phyloP scores from a whole-genome alignment of 2,797 vertebrate genomes.

The Morus bassanus region DNA sequence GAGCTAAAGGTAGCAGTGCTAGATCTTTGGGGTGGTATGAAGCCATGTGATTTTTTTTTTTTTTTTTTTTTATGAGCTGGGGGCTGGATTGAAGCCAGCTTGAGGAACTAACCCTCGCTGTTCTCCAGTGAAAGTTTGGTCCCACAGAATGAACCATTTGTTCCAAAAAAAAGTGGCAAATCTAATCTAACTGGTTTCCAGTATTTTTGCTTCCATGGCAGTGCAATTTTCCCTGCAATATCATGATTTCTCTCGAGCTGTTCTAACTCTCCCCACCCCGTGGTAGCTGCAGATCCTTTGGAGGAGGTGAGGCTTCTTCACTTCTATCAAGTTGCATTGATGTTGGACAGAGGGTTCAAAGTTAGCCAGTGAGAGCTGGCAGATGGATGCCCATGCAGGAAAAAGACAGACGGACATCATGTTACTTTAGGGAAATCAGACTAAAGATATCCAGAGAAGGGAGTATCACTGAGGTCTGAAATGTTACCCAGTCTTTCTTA shows the following conservation, averaged over 20 bases:
- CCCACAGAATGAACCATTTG: not conserved
- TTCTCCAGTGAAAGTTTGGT: not conserved
- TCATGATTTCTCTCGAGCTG: not conserved
- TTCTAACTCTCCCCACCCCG: not conserved
- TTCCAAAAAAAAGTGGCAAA: not conserved
- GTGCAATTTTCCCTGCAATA: not conserved
- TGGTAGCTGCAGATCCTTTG: not conserved
- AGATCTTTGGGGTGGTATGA: not conserved
- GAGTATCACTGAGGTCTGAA: not conserved
- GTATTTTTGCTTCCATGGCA: not conserved
- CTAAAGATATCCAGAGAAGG: not conserved
- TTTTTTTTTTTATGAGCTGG: not conserved
- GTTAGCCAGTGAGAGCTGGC: not conserved
- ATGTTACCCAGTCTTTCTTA: not conserved
- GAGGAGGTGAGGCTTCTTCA: not conserved
- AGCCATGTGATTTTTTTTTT: not conserved
- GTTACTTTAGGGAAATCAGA: not conserved
- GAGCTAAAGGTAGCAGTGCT: slow-evolving; percentile 29
- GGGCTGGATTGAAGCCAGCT: not conserved
- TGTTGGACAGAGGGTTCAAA: not conserved
- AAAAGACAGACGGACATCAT: not conserved
- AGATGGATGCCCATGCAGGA: not conserved
- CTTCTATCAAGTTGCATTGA: not conserved
- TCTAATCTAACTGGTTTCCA: not conserved
- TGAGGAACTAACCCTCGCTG: not conserved